A percentile compares a stretch with the other conserved stretches of the same genome.
These are phyloP conservation scores for Spinus pinus DNA, from an alignment of 2,797 vertebrate species.

Conservation along the genomic window DNA sequence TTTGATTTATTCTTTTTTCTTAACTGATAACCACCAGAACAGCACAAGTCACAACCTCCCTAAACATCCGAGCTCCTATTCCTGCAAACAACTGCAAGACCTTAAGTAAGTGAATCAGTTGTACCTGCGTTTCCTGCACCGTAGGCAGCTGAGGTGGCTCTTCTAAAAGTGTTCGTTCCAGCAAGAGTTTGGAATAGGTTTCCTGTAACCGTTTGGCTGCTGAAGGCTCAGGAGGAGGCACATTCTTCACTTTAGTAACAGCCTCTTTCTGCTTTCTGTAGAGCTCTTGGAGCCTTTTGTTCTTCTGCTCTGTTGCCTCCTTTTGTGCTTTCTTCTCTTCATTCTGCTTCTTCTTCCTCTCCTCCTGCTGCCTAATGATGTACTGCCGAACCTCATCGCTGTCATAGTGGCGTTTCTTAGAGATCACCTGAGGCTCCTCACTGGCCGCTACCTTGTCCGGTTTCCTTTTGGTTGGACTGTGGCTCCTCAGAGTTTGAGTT, in stretches of 20 bases:
- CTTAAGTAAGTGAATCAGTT: background rate
- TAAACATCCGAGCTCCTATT: background rate
- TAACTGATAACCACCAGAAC: background rate
- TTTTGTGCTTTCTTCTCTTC: constrained; percentile 88
- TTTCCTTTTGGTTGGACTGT: constrained; percentile 83
- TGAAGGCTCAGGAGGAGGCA: constrained; percentile 65
- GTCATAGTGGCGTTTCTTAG: constrained; percentile 92
- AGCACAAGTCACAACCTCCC: background rate
- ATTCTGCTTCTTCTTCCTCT: constrained; percentile 86
- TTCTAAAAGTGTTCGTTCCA: constrained; percentile 79
- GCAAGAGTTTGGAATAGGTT: constrained; percentile 87
- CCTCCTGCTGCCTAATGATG: constrained; percentile 90
- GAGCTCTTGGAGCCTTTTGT: constrained; percentile 90
- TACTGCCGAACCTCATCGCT: constrained; percentile 89
- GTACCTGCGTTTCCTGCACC: constrained; percentile 73
- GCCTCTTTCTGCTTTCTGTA: constrained; percentile 90
- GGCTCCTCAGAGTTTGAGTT: constrained; percentile 74
- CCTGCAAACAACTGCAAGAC: background rate
- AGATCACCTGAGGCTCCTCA: constrained; percentile 73
- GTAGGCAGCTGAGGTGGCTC: constrained; percentile 68
- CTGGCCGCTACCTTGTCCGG: constrained; percentile 69
- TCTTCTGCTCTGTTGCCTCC: constrained; percentile 89
- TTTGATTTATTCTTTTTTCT: background rate
- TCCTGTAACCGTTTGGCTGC: constrained; percentile 83
- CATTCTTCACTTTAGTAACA: constrained; percentile 65